phyloP scores from a whole-genome alignment of 2,113 vertebrate genomes.

The Hepsetus odoe region DNA sequence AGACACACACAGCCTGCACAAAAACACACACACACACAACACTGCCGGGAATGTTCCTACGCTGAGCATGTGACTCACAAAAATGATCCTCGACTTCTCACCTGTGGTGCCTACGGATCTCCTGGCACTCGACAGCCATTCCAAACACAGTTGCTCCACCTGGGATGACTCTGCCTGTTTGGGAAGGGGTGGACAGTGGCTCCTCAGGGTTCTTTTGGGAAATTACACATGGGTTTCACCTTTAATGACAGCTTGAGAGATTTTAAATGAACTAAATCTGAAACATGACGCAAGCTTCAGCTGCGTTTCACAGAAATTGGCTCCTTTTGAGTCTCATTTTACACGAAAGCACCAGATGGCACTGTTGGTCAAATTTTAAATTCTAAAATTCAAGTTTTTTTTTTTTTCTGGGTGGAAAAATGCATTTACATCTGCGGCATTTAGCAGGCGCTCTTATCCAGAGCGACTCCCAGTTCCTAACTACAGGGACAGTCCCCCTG shows the following conservation, averaged over 20 bases:
- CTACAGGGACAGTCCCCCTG: too few relatives aligned
- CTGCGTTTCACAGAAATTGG: too few relatives aligned
- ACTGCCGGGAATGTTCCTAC: background rate
- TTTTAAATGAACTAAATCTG: too few relatives aligned
- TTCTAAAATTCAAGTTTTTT: background rate
- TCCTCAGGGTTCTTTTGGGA: slow-evolving; percentile 60
- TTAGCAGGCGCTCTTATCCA: too few relatives aligned
- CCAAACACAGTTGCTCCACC: slow-evolving; percentile 88
- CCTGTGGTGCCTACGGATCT: slow-evolving; percentile 96
- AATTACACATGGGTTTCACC: background rate
- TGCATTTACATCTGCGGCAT: background rate
- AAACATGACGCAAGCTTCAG: too few relatives aligned
- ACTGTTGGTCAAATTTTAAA: slow-evolving; percentile 4
- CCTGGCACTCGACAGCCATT: slow-evolving; percentile 88
- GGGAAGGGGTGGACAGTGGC: slow-evolving; percentile 60
- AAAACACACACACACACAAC: background rate
- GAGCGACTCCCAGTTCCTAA: too few relatives aligned
- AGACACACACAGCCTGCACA: slow-evolving; percentile 75
- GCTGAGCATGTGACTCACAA: background rate
- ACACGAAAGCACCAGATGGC: slow-evolving; percentile 51
- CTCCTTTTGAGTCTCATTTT: too few relatives aligned
- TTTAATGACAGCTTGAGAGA: background rate
- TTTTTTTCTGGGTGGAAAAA: background rate
- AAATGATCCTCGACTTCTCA: too few relatives aligned
- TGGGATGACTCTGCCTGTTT: slow-evolving; percentile 91